phyloP scores from a whole-genome alignment of 2,797 vertebrate genomes.

The Sebastiscus albofasciatus region DNA sequence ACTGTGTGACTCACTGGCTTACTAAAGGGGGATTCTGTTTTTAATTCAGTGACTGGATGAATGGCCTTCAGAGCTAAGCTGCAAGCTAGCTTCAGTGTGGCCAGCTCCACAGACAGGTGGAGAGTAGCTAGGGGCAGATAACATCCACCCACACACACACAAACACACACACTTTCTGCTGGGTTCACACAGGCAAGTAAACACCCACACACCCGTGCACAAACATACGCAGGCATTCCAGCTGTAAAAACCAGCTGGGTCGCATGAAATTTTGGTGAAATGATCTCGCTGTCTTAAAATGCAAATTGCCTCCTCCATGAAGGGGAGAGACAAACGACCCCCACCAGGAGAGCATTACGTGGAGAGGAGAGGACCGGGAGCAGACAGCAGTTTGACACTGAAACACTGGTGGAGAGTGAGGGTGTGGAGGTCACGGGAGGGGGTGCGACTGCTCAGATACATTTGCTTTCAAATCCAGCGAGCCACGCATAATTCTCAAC shows the following conservation, averaged over 20 bases:
- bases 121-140: conserved; percentile 25
- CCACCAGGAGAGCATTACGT: background rate
- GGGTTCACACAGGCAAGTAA: background rate
- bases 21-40: conserved; percentile 15
- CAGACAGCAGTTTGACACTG: conserved; percentile 6
- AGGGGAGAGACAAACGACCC: background rate
- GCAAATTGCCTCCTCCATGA: conserved; percentile 13
- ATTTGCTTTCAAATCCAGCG: conserved; percentile 12
- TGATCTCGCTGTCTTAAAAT: conserved; percentile 16
- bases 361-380: background rate
- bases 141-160: conserved; percentile 26
- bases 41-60: conserved; percentile 47
- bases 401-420: background rate
- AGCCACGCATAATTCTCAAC: background rate
- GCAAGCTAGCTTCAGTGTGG: conserved; percentile 1
- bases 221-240: background rate
- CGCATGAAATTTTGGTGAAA: conserved; percentile 20
- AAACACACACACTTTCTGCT: background rate
- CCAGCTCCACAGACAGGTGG: conserved; percentile 31
- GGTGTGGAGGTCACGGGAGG: background rate
- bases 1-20: conserved; percentile 70
- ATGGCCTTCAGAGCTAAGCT: conserved; percentile 32
- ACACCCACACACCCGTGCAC: background rate
- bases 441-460: background rate
- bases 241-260: conserved; percentile 27